phyloP scores from a whole-genome alignment of 1,140 invertebrate species.

The Probaryconus sp. region DNA sequence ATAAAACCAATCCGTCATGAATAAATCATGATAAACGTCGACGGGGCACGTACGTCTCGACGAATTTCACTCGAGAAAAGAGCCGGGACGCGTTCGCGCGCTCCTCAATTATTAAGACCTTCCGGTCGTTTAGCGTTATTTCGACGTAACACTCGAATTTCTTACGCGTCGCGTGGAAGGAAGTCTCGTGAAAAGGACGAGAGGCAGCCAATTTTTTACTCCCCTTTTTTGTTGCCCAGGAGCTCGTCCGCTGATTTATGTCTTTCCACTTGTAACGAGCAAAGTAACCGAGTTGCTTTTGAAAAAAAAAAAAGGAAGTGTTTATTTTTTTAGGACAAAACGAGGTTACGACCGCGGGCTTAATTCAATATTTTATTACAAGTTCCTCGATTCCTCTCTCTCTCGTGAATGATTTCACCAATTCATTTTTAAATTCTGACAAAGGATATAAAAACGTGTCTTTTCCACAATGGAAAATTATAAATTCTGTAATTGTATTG shows the following conservation, averaged over 20 bases:
- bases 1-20: conserved; percentile 57
- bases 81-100: conserved; percentile 16
- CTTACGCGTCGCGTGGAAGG: conserved; percentile 26
- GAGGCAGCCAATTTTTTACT: conserved; percentile 4
- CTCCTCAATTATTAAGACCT: conserved; percentile 54
- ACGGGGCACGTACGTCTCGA: conserved; percentile 44
- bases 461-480: no score
- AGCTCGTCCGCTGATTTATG: conserved; percentile 19
- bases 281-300: no score
- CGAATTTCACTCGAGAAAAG: conserved; percentile 49
- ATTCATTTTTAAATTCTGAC: no score
- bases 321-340: no score
- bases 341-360: no score
- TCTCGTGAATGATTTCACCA: no score
- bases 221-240: conserved; percentile 4
- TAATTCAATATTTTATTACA: no score
- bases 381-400: no score
- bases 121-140: conserved; percentile 54
- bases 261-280: not conserved
- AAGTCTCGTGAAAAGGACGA: conserved; percentile 15
- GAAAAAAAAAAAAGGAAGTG: no score
- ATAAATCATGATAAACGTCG: conserved; percentile 62
- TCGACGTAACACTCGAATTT: conserved; percentile 45
- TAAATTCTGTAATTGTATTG: no score
- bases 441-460: no score